Base-by-base conservation (phyloP, 2,888 invertebrate species). In the Troides oblongomaculatus region DNA sequence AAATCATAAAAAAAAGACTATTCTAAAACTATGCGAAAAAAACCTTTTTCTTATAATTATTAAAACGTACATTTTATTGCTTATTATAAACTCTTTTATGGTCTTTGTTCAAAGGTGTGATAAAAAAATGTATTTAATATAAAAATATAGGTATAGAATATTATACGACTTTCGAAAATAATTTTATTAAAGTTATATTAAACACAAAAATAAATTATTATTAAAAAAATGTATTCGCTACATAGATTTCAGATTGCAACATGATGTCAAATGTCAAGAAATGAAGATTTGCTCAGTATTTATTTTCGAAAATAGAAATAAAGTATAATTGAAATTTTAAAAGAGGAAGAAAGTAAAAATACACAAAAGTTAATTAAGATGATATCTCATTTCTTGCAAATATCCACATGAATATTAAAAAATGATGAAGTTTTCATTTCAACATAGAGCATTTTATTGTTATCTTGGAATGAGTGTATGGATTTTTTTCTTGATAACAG, bases 381-480 rank as follows among this genome's bases (percentile, higher is more conserved):
- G 30, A 59, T 59, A 30, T 25, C 21, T 23, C 14, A 25, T 7
- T 30, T 59, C 59, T 23, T 25, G 14, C 25, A 59, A 59, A 17
- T 2, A 59, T 25, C 30, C 23, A 36, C 59, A 58, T 88, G 82
- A 74, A 80, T 85, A 69, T 68, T 83, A 66, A 75, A 86, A 86
- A 84, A 88, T 87, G 73, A 90, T 92, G 89, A 92, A 90, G 83
- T 90, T 91, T 81, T 87, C 93, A 10, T 92, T 91, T 77, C 96
- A 96, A 81, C 96, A 96, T 82, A 94, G 96, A 80, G 96, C 97
- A 46, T 93, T 97, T 81, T 96, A 97, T 81, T 97, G 97, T 88
- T 97, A 97, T 82, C 89, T 97, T 77, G 94, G 97, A 70, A 94
- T 97, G 90, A 96, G 95, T 86, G 84, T 97, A 74, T 97, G 97